Conservation (phyloP, 2,888 invertebrate genomes). For the Agrotis puta region DNA sequence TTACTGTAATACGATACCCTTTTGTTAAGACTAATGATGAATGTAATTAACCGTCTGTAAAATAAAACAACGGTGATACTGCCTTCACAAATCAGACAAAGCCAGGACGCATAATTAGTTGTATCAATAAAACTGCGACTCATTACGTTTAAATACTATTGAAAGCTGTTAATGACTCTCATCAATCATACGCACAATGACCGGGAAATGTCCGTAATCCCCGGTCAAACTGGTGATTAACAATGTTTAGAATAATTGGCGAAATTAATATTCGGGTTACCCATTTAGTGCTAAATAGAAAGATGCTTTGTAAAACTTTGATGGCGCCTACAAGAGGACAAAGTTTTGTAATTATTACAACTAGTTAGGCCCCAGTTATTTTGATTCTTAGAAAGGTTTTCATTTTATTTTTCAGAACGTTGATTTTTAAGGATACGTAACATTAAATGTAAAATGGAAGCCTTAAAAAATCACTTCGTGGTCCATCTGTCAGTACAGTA, state of each 20-base stretch:
- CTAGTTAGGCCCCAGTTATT: slow-evolving; percentile 2
- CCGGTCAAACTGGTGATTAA: slow-evolving; percentile 53
- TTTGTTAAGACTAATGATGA: background rate
- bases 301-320: slow-evolving; percentile 19
- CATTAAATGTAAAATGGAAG: no score
- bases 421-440: background rate
- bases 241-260: slow-evolving; percentile 43
- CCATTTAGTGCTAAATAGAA: slow-evolving; percentile 23
- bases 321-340: background rate
- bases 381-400: background rate
- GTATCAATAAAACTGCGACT: slow-evolving; percentile 44
- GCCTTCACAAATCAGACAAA: slow-evolving; percentile 5
- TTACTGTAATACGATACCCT: background rate
- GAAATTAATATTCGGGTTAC: slow-evolving; percentile 28
- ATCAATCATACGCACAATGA: slow-evolving; percentile 65
- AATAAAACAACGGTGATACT: background rate
- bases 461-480: no score
- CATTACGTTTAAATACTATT: slow-evolving; percentile 55
- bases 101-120: slow-evolving; percentile 36
- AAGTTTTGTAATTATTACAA: slow-evolving; percentile 23
- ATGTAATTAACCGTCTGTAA: background rate
- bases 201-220: slow-evolving; percentile 55
- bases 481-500: no score
- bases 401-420: background rate
- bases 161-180: slow-evolving; percentile 57